Evolutionary conservation across 1,140 invertebrate species (phyloP).

Genomic region (Popillia japonica): DNA sequence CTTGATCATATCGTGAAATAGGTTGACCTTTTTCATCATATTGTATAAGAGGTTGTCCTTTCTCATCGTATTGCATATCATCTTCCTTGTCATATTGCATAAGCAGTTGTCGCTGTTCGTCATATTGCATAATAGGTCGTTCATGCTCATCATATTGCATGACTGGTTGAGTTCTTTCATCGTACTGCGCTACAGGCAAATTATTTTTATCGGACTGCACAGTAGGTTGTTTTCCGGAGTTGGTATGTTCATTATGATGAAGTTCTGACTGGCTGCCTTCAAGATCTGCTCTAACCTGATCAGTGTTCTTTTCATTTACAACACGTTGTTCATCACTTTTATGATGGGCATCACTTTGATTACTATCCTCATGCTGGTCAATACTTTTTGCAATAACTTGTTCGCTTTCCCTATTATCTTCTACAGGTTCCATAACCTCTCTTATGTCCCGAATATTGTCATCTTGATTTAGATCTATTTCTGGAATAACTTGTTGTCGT

Average conservation of each 20-base stretch:
- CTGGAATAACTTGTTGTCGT: neutral
- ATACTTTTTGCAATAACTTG: neutral
- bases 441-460: neutral
- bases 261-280: neutral
- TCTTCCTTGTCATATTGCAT: conserved; percentile 39
- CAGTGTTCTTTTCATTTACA: neutral
- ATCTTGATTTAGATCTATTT: neutral
- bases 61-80: conserved; percentile 40
- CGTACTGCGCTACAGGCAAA: conserved; percentile 35
- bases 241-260: neutral
- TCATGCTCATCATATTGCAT: conserved; percentile 38
- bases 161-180: conserved; percentile 29
- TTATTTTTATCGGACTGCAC: conserved; percentile 42
- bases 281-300: neutral
- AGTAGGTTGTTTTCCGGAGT: neutral
- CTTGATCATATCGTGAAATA: conserved; percentile 39
- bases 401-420: neutral
- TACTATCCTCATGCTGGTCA: neutral
- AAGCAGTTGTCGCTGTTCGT: conserved; percentile 38
- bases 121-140: conserved; percentile 39
- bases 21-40: conserved; percentile 38
- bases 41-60: conserved; percentile 41
- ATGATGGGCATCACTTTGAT: neutral
- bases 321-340: neutral
- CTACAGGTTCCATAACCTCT: neutral